Percentiles rank a stretch among this genome's conserved stretches.
Conservation (phyloP, 2,888 invertebrate genomes). For the Lissonota sp. region DNA sequence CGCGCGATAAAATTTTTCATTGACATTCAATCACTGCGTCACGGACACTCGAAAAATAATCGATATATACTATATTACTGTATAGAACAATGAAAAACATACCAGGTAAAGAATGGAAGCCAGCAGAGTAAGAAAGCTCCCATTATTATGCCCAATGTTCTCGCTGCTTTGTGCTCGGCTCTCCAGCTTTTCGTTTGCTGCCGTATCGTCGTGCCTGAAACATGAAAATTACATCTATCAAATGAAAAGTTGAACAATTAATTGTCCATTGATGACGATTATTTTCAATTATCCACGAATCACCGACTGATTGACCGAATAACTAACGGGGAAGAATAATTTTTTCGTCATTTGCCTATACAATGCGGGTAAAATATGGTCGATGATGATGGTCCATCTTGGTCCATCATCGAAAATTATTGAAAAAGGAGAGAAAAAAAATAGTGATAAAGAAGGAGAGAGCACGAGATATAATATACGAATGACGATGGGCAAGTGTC, state of each 20-base stretch:
- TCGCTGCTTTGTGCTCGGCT: slow-evolving; percentile 96
- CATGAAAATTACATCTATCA: slow-evolving; percentile 59
- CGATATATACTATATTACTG: background rate
- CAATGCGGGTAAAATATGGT: background rate
- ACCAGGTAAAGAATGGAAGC: slow-evolving; percentile 98
- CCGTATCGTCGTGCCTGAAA: slow-evolving; percentile 89
- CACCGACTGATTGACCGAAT: background rate
- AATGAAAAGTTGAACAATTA: background rate
- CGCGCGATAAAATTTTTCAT: too few relatives aligned
- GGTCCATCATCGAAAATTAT: background rate
- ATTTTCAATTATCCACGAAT: background rate
- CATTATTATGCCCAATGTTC: slow-evolving; percentile 98
- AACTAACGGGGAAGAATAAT: background rate
- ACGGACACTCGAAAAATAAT: background rate
- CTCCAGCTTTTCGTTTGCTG: slow-evolving; percentile 92
- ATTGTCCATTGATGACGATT: background rate
- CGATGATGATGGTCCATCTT: too few relatives aligned
- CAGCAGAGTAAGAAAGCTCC: slow-evolving; percentile 97
- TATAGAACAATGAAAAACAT: slow-evolving; percentile 79
- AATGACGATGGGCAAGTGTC: too few relatives aligned
- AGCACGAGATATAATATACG: too few relatives aligned
- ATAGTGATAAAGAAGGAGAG: background rate
- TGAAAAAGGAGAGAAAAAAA: background rate
- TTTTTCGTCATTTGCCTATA: background rate
- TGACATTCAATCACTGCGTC: too few relatives aligned